These are phyloP conservation scores for Tortricodes alternella DNA, from an alignment of 2,888 invertebrate species.

Conservation along the genomic window DNA sequence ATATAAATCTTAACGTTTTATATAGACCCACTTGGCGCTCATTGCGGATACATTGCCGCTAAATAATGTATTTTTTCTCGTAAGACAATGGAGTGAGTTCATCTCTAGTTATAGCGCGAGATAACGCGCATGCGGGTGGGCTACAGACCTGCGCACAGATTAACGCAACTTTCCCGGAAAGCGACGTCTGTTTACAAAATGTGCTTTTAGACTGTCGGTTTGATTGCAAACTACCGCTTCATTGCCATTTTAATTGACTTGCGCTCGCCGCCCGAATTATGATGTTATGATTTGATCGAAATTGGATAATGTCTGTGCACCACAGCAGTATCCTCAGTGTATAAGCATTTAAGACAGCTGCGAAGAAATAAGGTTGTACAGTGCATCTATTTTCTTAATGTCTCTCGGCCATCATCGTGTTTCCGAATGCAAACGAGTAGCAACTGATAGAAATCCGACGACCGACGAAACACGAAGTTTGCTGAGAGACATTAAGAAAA, in stretches of 20 bases:
- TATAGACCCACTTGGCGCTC: slow-evolving; percentile 12
- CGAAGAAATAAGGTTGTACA: slow-evolving; percentile 4
- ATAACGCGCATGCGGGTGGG: slow-evolving; percentile 30
- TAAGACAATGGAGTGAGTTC: slow-evolving; percentile 42
- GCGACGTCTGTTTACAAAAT: slow-evolving; percentile 41
- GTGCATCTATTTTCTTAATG: no score
- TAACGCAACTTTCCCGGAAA: slow-evolving; percentile 43
- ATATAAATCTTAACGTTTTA: slow-evolving; percentile 23
- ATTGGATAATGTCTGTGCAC: slow-evolving; percentile 5
- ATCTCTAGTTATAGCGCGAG: slow-evolving; percentile 44
- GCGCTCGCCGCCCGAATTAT: slow-evolving; percentile 27
- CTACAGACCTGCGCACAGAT: slow-evolving; percentile 31
- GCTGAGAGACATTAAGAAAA: no score
- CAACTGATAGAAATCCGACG: no score
- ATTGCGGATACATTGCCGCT: slow-evolving; percentile 25
- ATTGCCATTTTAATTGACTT: slow-evolving; percentile 35
- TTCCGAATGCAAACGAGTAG: no score
- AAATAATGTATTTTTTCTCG: slow-evolving; percentile 32
- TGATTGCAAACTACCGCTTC: slow-evolving; percentile 37
- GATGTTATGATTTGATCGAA: slow-evolving; percentile 5
- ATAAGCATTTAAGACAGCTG: slow-evolving; percentile 3
- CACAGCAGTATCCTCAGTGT: not conserved
- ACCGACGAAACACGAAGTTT: no score
- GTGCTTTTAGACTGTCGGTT: slow-evolving; percentile 41
- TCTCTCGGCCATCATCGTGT: no score